phyloP scores from a whole-genome alignment of 2,113 vertebrate species.

The Platysteira castanea region DNA sequence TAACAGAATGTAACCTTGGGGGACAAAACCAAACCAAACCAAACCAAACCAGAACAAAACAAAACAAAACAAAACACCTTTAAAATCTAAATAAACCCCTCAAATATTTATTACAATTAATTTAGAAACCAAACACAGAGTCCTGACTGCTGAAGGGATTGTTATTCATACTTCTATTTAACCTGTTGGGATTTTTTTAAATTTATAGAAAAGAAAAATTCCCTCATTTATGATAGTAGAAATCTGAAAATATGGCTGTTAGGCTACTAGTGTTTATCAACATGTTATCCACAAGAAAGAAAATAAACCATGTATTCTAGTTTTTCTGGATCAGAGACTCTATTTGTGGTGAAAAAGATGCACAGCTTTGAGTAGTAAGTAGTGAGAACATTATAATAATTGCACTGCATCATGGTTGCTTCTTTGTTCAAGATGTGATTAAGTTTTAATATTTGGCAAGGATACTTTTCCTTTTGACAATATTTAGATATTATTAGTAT shows the following conservation, averaged over 20 bases:
- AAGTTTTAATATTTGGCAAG: not conserved
- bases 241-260: slow-evolving; percentile 10
- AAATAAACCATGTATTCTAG: not conserved
- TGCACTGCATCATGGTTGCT: not conserved
- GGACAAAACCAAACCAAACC: not conserved
- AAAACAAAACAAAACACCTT: not conserved
- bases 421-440: not conserved
- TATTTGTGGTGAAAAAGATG: not conserved
- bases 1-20: not conserved
- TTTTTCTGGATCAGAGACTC: not conserved
- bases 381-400: not conserved
- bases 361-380: not conserved
- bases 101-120: not conserved
- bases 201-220: not conserved
- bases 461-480: not conserved
- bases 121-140: not conserved
- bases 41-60: not conserved
- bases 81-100: not conserved
- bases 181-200: accelerated
- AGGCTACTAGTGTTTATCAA: not conserved
- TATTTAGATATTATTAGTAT: not conserved
- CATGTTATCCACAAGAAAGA: slow-evolving; percentile 14
- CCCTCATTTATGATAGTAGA: not conserved
- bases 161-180: not conserved
- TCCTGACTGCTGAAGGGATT: not conserved